These are phyloP conservation scores for Plusia festucae DNA, from an alignment of 2,888 invertebrate genomes.

Conservation along the genomic window DNA sequence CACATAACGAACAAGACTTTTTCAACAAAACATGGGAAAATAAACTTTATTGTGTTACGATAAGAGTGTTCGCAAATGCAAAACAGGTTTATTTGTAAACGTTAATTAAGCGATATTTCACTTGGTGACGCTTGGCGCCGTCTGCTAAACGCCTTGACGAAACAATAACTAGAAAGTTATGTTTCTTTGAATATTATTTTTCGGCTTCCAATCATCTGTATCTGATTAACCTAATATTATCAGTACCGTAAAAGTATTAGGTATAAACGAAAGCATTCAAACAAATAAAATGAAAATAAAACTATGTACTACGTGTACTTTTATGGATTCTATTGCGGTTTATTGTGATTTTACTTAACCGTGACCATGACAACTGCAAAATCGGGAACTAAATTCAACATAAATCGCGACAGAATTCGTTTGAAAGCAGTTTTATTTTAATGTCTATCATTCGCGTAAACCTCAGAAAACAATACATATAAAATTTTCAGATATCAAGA, in stretches of 20 bases:
- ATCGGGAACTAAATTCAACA: too few relatives aligned
- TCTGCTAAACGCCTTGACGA: conserved; percentile 81
- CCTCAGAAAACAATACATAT: too few relatives aligned
- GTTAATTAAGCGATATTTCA: conserved; percentile 86
- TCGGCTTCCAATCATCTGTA: conserved; percentile 43
- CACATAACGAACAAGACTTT: conserved; percentile 51
- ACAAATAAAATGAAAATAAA: too few relatives aligned
- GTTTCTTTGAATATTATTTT: conserved; percentile 76
- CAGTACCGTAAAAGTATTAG: conserved; percentile 12
- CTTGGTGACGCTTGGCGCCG: conserved; percentile 80
- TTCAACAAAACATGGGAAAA: conserved; percentile 45
- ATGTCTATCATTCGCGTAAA: too few relatives aligned
- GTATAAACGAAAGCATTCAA: too few relatives aligned
- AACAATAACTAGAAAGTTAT: conserved; percentile 71
- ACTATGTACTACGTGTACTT: too few relatives aligned
- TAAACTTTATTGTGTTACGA: conserved; percentile 55
- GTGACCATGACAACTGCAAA: too few relatives aligned
- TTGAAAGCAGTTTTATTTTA: too few relatives aligned
- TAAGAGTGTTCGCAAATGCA: conserved; percentile 56
- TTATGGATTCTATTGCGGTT: too few relatives aligned
- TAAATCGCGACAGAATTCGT: too few relatives aligned
- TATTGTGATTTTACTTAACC: too few relatives aligned
- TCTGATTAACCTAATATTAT: conserved; percentile 33
- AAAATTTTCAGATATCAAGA: too few relatives aligned
- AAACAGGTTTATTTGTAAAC: conserved; percentile 63